Base-by-base conservation (phyloP, 2,797 vertebrate genomes). In the Bradypus variegatus region DNA sequence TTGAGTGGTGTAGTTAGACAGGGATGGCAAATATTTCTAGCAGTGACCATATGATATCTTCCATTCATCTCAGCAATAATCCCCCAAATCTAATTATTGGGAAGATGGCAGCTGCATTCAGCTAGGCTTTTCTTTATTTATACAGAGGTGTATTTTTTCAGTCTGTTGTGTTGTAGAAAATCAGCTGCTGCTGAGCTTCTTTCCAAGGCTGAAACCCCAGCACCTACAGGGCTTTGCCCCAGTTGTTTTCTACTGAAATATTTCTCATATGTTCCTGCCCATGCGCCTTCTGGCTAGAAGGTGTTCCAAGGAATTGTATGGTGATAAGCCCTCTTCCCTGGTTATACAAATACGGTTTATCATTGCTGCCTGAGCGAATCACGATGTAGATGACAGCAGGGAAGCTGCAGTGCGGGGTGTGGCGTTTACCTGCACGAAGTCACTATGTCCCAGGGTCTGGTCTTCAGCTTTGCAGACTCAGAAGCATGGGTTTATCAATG, bases 1-100 rank as follows among this genome's bases (percentile, higher is more conserved):
- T 95, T 93, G 94, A 88, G 90, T 86, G 65, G 90, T 91, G 95
- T 87, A 55, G 96, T 97, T 95, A 97, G 94, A 96, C 96, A 96
- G 94, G 91, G 94, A 75, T 90, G 76, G 95, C 95, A 97, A 97
- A 97, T 94, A 96, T 53, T 65, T 87, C 93, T 95, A 83, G 1
- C 2, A 92, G 91, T 92, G 96, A 41, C 87, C 95, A 96, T 95
- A 92, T 10, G 0, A 94, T 93, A 91, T 70, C 93, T 92, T 92
- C 95, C 84, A 93, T 96, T 91, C 81, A 95, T 96, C 95, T 96
- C 90, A 13, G 95, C 91, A 93, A 88, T 92, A 95, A 95, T 92
- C 92, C 78, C 86, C 90, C 86, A 93, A 87, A 96, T 96, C 95
- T 95, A 93, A 95, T 96, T 94, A 94, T 88, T 94, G 86, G 90